Evolutionary conservation across 2,113 vertebrate species (phyloP), one percentile per base, ranked within the genome.

Genomic region (Uria lomvia): DNA sequence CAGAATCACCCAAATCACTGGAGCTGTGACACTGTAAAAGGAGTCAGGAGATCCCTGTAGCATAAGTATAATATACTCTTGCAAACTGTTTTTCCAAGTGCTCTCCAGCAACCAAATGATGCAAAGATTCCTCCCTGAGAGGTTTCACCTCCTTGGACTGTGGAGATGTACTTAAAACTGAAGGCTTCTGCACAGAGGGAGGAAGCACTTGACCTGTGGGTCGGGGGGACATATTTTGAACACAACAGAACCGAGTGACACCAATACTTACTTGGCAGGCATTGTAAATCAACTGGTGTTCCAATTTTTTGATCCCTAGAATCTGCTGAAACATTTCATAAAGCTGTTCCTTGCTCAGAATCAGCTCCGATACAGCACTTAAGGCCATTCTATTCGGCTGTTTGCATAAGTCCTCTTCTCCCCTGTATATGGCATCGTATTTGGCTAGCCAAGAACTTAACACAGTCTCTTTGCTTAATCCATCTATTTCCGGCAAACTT

Each of bases 241-340:
- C 49, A 80, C 45, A 90, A 94, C 4, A 85, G 49, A 93, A 95
- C 5, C 0, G 0, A 95, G 42, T 66, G 34, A 86, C 49, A 89
- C 7, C 67, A 93, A 93, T 97, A 96, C 98, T 98, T 96, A 99
- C 99, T 98, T 99, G 99, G 87, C 99, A 99, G 72, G 99, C 99
- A 92, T 99, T 99, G 97, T 99, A 99, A 78, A 99, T 98, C 88
- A 99, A 98, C 94, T 99, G 99, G 87, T 99, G 99, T 75, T 99
- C 99, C 88, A 99, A 98, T 94, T 99, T 99, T 92, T 99, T 99
- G 95, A 99, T 98, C 29, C 99, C 98, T 55, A 99, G 98, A 92
- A 99, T 99, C 97, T 99, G 99, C 94, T 99, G 99, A 96, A 99
- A 99, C 99, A 99, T 99, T 97, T 99, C 98, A 83, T 99, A 99